These are phyloP conservation scores for Charadrius vociferus DNA, from an alignment of 2,113 vertebrate species.

Conservation along the genomic window DNA sequence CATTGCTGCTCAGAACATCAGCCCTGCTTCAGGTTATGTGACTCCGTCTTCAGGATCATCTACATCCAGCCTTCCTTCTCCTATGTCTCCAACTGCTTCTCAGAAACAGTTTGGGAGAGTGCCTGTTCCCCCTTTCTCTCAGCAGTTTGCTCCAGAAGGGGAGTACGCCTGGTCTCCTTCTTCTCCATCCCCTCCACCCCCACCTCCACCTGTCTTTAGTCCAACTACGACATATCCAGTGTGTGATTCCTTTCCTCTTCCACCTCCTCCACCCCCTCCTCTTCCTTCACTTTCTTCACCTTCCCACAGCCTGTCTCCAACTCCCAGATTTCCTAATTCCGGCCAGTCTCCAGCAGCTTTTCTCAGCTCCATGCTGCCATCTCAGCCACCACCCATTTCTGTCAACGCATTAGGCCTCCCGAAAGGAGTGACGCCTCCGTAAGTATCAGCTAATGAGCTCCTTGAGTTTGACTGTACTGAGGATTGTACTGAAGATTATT, in stretches of 20 bases:
- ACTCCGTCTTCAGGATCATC: conserved; percentile 90
- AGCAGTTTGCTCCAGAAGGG: conserved; percentile 77
- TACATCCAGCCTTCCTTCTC: conserved; percentile 88
- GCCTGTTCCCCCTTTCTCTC: conserved; percentile 75
- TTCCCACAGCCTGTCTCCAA: conserved; percentile 68
- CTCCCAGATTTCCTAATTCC: conserved; percentile 71
- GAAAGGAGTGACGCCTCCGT: conserved; percentile 84
- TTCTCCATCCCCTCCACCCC: conserved; percentile 92
- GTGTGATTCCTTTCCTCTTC: conserved; percentile 80
- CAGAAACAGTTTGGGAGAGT: conserved; percentile 84
- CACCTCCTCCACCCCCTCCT: conserved; percentile 83
- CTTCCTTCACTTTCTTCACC: conserved; percentile 72
- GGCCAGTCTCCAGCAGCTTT: conserved; percentile 88
- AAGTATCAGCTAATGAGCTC: conserved; percentile 64
- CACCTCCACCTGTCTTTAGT: conserved; percentile 89
- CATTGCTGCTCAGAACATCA: conserved; percentile 91
- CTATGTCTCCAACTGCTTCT: conserved; percentile 85
- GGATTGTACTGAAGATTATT: not conserved
- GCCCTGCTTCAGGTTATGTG: conserved; percentile 79
- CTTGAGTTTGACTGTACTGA: not conserved
- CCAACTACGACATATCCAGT: conserved; percentile 61
- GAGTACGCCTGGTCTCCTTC: conserved; percentile 81
- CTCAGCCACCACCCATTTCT: conserved; percentile 74
- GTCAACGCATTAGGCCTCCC: conserved; percentile 94
- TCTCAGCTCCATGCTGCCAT: conserved; percentile 91